These are phyloP conservation scores for Carlito syrichta DNA, from an alignment of 2,113 vertebrate genomes.

Conservation along the genomic window DNA sequence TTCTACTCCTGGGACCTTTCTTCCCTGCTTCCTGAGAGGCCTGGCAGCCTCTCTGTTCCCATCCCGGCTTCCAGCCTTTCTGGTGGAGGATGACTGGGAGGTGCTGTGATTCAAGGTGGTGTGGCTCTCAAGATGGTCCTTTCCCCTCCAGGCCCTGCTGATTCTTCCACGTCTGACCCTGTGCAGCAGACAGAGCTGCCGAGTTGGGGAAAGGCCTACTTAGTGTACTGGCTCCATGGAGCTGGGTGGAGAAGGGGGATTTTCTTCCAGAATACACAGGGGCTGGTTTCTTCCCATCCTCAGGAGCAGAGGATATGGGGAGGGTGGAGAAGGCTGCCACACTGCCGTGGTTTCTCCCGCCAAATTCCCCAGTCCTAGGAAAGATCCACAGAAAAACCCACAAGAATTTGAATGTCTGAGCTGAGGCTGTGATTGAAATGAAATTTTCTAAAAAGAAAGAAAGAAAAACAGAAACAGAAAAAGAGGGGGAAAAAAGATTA, in stretches of 20 bases:
- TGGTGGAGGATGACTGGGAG: not conserved
- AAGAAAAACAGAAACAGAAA: slow-evolving; percentile 52
- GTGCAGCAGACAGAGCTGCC: slow-evolving; percentile 9
- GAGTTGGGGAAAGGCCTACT: slow-evolving; percentile 16
- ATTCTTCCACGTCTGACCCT: not conserved
- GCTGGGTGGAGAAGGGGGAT: slow-evolving; percentile 57
- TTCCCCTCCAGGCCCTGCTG: not conserved
- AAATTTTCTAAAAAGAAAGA: slow-evolving; percentile 53
- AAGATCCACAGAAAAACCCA: slow-evolving; percentile 75
- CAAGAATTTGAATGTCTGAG: slow-evolving; percentile 76
- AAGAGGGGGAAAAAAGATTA: not conserved
- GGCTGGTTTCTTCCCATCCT: slow-evolving; percentile 49
- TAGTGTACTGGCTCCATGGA: slow-evolving; percentile 31
- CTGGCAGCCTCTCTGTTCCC: not conserved
- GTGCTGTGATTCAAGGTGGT: not conserved
- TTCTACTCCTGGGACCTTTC: not conserved
- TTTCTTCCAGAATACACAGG: slow-evolving; percentile 70
- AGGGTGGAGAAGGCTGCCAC: slow-evolving; percentile 47
- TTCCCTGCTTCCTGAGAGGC: not conserved
- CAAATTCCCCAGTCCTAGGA: slow-evolving; percentile 70
- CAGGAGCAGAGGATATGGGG: slow-evolving; percentile 37
- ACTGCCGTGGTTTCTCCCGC: slow-evolving; percentile 59
- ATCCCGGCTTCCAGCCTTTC: not conserved
- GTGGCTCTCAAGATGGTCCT: not conserved
- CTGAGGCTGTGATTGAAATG: slow-evolving; percentile 54